Conservation (phyloP, 2,797 vertebrate species). For the Lithobates sylvaticus region DNA sequence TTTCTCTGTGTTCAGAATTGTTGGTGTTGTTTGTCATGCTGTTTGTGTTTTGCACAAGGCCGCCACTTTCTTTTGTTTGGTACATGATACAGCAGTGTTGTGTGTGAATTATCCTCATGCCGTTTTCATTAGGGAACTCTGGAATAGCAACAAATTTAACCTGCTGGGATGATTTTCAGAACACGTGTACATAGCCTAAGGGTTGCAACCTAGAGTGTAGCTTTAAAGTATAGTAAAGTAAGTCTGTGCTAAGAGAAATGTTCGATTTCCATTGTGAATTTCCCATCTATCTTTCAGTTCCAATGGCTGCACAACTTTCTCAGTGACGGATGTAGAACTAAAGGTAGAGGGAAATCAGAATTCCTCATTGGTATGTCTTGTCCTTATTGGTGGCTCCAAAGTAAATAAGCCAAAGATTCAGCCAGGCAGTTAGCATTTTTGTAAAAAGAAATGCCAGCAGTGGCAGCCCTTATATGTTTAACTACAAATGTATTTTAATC, state of each 20-base stretch:
- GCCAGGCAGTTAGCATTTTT: too few species aligned
- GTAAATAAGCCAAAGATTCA: too few species aligned
- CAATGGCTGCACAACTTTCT: background rate
- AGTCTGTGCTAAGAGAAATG: background rate
- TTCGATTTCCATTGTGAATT: background rate
- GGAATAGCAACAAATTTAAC: background rate
- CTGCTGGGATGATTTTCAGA: background rate
- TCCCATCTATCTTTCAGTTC: background rate
- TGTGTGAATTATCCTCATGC: background rate
- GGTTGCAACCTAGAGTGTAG: background rate
- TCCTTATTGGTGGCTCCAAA: background rate
- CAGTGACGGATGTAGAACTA: background rate
- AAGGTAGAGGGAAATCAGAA: background rate
- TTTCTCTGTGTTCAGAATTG: background rate
- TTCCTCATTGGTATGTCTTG: background rate
- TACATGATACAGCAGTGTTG: background rate
- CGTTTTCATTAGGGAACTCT: background rate
- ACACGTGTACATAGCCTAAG: background rate
- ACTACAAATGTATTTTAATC: too few species aligned
- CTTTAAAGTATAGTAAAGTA: background rate
- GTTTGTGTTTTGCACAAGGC: background rate
- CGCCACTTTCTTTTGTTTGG: background rate
- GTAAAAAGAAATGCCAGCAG: too few species aligned
- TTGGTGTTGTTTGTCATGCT: background rate
- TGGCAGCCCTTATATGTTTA: too few species aligned